Evolutionary conservation across 2,888 invertebrate genomes (phyloP), one percentile per base, ranked within the genome.

Genomic region (Rhagonycha fulva): DNA sequence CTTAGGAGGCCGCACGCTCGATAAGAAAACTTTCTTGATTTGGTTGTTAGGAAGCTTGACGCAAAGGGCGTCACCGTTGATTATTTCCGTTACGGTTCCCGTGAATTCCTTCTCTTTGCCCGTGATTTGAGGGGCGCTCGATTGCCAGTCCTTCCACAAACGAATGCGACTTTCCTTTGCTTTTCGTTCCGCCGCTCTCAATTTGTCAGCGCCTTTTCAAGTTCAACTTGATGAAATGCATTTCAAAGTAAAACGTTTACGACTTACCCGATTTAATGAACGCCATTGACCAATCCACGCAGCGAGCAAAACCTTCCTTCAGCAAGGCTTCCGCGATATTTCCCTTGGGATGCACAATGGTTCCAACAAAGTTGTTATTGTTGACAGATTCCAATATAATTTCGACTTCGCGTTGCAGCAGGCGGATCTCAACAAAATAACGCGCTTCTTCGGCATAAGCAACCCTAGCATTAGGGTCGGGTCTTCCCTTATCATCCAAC

Each of bases 1-100:
- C 88, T 96, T 93, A 60, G 98, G 99, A 70, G 98, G 96, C 82
- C 98, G 92, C 85, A 99, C 95, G 86, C 98, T 98, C 30, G 99
- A 95, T 78, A 99, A 90, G 89, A 98, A 99, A 67, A 99, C 93
- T 88, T 99, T 99, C 87, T 96, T 96, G 62, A 91, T 89, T 60
- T 92, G 90, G 60, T 94, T 95, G 85, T 94, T 95, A 26, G 92
- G 89, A 72, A 94, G 89, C 86, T 96, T 97, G 0, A 99, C 93
- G 70, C 95, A 92, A 32, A 99, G 89, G 0, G 97, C 96, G 89
- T 99, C 99, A 0, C 97, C 99, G 85, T 98, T 97, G 5, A 96
- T 93, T 60, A 98, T 93, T 88, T 99, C 99, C 19, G 95, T 89
- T 0, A 97, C 96, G 1, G 92, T 93, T 2, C 94, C 97, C 9